These are phyloP conservation scores for Scarus forsteni DNA, from an alignment of 2,797 vertebrate genomes.

Conservation along the genomic window DNA sequence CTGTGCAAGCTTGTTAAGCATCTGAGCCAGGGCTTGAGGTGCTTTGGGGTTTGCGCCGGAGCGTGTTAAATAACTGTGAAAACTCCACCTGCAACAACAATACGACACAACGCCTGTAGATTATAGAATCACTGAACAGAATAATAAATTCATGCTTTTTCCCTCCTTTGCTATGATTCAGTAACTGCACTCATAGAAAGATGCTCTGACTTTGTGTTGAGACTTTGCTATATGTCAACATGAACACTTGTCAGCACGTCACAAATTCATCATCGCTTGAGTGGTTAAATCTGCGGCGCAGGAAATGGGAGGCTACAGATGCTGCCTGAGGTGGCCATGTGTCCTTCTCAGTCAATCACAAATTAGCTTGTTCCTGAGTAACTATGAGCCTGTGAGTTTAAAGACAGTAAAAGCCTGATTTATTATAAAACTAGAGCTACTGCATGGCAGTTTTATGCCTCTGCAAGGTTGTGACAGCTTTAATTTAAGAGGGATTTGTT, in stretches of 20 bases:
- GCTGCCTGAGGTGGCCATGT: slow-evolving; percentile 18
- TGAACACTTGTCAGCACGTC: slow-evolving; percentile 15
- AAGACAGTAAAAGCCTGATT: too few species aligned
- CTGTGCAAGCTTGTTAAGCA: slow-evolving; percentile 35
- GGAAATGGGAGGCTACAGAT: not conserved
- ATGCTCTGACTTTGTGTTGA: slow-evolving; percentile 5
- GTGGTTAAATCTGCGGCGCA: slow-evolving; percentile 26
- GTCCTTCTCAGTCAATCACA: slow-evolving; percentile 10
- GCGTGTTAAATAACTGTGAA: slow-evolving; percentile 24
- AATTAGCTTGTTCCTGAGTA: not conserved
- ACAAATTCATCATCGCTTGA: slow-evolving; percentile 36
- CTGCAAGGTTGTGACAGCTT: too few species aligned
- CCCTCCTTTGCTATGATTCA: not conserved
- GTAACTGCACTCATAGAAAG: not conserved
- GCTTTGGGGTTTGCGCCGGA: slow-evolving; percentile 18
- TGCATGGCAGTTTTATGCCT: too few species aligned
- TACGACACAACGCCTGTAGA: slow-evolving; percentile 8
- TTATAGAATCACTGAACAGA: slow-evolving; percentile 9
- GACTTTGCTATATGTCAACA: slow-evolving; percentile 2
- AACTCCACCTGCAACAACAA: slow-evolving; percentile 18
- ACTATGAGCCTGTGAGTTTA: not conserved
- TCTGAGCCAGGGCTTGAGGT: slow-evolving; percentile 18
- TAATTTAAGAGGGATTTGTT: too few species aligned
- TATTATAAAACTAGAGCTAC: too few species aligned
- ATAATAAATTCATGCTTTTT: not conserved